phyloP scores from a whole-genome alignment of 2,113 vertebrate species.

The Ophiodon elongatus region DNA sequence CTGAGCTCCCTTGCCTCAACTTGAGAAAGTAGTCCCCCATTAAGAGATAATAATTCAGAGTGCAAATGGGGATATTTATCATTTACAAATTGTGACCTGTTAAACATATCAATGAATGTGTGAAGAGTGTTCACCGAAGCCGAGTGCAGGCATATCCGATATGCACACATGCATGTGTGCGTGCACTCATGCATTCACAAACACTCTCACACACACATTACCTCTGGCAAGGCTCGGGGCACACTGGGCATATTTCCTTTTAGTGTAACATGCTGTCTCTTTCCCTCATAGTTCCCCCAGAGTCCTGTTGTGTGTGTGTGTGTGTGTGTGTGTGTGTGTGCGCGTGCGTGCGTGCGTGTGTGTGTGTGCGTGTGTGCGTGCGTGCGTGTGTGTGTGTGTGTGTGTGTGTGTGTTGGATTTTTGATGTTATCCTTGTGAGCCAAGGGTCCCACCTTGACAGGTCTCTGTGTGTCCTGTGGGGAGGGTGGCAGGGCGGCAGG shows the following conservation, averaged over 20 bases:
- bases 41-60: not conserved
- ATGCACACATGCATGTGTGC: constrained; percentile 37
- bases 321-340: constrained; percentile 22
- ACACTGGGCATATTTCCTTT: constrained; percentile 67
- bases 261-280: constrained; percentile 60
- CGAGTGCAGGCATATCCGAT: constrained; percentile 22
- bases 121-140: constrained; percentile 24
- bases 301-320: constrained; percentile 9
- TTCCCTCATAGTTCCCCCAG: constrained; percentile 43
- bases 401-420: constrained; percentile 25
- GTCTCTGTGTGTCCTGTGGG: constrained; percentile 63
- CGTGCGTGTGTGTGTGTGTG: constrained; percentile 27
- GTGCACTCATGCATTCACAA: constrained; percentile 21
- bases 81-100: constrained; percentile 24
- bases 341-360: constrained; percentile 12
- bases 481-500: constrained; percentile 73
- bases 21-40: not conserved
- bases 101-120: constrained; percentile 28
- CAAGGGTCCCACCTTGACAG: constrained; percentile 73
- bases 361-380: constrained; percentile 17
- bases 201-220: constrained; percentile 42
- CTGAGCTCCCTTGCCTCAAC: not conserved
- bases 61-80: not conserved
- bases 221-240: constrained; percentile 71
- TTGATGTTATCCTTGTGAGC: constrained; percentile 36